Evolutionary conservation across 2,888 invertebrate species (phyloP), one percentile per base, ranked within the genome.

Genomic region (Ryuthela nishihirai): DNA sequence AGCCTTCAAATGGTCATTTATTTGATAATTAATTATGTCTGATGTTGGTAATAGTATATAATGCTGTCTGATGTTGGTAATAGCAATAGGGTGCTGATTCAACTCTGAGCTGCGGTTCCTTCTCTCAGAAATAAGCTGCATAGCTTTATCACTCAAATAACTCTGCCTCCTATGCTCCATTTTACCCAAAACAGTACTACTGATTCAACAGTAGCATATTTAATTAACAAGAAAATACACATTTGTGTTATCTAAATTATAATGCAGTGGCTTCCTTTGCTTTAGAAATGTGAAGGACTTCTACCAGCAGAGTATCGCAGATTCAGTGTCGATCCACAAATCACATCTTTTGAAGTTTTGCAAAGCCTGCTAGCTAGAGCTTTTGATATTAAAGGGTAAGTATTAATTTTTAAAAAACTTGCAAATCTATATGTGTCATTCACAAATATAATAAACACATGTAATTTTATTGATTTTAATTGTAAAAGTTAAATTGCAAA

Each of bases 311-410:
- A 93, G 73, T 83, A 86, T 72, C 83, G 94, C 17, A 56, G 46
- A 74, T 95, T 97, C 76, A 92, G 92, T 68, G 90, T 97, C 29
- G 97, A 97, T 76, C 97, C 97, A 17, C 90, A 94, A 77, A 88
- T 97, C 69, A 97, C 97, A 59, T 91, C 92, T 0, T 83, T 93
- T 70, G 93, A 94, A 77, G 92, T 94, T 45, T 79, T 97, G 52
- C 88, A 90, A 73, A 92, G 90, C 70, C 86, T 97, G 71, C 80
- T 97, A 61, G 86, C 88, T 21, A 91, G 92, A 76, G 97, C 95
- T 38, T 97, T 97, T 79, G 92, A 94, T 73, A 86, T 97, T 41
- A 91, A 89, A 76, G 88, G 89, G 83, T 82, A 70, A 71, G 53
- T 25, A 9, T 9, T 15, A 9, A 15, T 39, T 15, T 39, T 32